Evolutionary conservation across 2,113 vertebrate genomes (phyloP).

Genomic region (Pseudonaja textilis): DNA sequence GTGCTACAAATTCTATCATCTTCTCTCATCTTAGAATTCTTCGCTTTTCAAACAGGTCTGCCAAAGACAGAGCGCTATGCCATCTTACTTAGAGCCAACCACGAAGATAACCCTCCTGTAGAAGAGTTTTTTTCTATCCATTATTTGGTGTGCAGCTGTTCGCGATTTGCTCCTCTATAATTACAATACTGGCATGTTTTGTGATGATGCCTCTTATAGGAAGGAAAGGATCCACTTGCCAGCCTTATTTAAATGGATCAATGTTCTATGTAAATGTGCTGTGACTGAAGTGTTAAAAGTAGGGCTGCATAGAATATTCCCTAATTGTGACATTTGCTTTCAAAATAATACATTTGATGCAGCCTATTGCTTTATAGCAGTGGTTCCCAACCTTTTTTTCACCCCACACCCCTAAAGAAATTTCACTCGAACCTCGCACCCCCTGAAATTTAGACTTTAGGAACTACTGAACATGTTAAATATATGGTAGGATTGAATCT

Average conservation of each 20-base stretch:
- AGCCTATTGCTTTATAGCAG: not conserved
- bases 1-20: not conserved
- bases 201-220: not conserved
- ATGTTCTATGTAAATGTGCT: not conserved
- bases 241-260: not conserved
- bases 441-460: no score
- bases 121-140: not conserved
- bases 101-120: not conserved
- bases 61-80: not conserved
- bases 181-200: conserved; percentile 24
- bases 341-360: conserved; percentile 5
- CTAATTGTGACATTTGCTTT: not conserved
- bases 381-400: no score
- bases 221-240: not conserved
- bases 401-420: no score
- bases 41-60: not conserved
- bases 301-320: not conserved
- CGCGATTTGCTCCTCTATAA: conserved; percentile 10
- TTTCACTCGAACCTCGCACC: no score
- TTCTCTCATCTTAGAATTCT: not conserved
- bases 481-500: no score
- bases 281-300: not conserved
- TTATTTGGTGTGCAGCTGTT: conserved; percentile 17
- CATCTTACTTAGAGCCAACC: not conserved
- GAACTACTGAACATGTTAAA: no score